Conservation (phyloP, 2,113 vertebrate species). For the Carassius auratus region DNA sequence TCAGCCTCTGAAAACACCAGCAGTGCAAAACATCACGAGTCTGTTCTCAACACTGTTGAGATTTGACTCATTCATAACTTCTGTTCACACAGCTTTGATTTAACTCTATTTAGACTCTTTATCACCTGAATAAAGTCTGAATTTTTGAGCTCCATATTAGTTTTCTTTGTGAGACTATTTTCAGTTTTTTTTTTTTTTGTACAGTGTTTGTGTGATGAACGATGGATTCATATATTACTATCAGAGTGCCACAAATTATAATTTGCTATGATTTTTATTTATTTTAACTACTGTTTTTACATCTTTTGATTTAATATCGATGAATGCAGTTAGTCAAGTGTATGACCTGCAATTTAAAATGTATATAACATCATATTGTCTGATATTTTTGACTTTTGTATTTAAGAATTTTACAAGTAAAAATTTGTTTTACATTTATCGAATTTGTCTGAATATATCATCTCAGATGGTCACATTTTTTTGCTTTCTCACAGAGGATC, state of each 20-base stretch:
- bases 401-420: background rate
- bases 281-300: too few relatives aligned
- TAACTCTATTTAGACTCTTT: background rate
- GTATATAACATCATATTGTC: background rate
- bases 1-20: conserved; percentile 61
- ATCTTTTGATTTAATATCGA: too few relatives aligned
- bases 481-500: background rate
- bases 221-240: too few relatives aligned
- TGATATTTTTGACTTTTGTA: background rate
- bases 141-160: background rate
- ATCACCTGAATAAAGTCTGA: background rate
- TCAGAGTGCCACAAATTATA: too few relatives aligned
- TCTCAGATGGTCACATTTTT: background rate
- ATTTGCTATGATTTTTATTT: too few relatives aligned
- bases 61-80: background rate
- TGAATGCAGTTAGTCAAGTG: background rate
- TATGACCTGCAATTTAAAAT: background rate
- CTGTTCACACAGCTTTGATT: background rate
- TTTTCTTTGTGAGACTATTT: background rate
- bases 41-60: background rate
- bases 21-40: conserved; percentile 50
- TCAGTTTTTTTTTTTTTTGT: background rate
- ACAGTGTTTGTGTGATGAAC: too few relatives aligned
- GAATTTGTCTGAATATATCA: background rate
- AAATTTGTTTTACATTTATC: background rate